Conservation (phyloP, 2,888 invertebrate genomes). For the Melinaea marsaeus region DNA sequence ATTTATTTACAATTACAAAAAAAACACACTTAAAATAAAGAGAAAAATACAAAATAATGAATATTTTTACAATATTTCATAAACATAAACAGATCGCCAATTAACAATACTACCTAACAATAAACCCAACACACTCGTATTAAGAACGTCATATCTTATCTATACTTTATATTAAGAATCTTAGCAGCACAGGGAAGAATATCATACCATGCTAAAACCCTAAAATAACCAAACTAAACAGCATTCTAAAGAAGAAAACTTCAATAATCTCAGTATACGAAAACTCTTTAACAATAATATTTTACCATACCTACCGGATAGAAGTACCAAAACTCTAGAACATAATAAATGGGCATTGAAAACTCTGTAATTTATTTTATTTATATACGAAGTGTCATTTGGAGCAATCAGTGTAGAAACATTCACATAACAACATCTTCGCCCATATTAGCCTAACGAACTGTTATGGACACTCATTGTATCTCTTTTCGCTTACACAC, state of each 20-base stretch:
- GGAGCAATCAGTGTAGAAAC: conserved; percentile 38
- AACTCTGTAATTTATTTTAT: conserved; percentile 72
- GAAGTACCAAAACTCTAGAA: conserved; percentile 84
- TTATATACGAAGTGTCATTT: conserved; percentile 56
- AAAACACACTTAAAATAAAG: too few species aligned
- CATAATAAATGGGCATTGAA: conserved; percentile 87
- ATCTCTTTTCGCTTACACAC: too few species aligned
- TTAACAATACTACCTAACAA: too few species aligned
- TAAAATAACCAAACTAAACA: conserved; percentile 93
- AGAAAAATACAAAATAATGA: too few species aligned
- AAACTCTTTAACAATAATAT: conserved; percentile 92
- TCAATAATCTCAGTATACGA: conserved; percentile 96
- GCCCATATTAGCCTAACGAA: conserved; percentile 91
- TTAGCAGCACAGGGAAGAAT: conserved; percentile 93
- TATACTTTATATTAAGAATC: conserved; percentile 76
- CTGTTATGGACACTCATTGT: too few species aligned
- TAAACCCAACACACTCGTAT: too few species aligned
- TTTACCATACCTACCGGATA: conserved; percentile 85
- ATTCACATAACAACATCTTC: conserved; percentile 75
- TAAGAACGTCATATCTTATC: conserved; percentile 14
- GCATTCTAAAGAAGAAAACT: conserved; percentile 97
- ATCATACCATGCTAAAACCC: conserved; percentile 95
- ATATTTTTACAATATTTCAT: too few species aligned
- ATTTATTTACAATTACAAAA: too few species aligned
- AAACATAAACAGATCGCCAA: too few species aligned